Percentiles rank a stretch among this genome's conserved stretches.
phyloP scores from a whole-genome alignment of 2,113 vertebrate species.

The Oreochromis spilurus region DNA sequence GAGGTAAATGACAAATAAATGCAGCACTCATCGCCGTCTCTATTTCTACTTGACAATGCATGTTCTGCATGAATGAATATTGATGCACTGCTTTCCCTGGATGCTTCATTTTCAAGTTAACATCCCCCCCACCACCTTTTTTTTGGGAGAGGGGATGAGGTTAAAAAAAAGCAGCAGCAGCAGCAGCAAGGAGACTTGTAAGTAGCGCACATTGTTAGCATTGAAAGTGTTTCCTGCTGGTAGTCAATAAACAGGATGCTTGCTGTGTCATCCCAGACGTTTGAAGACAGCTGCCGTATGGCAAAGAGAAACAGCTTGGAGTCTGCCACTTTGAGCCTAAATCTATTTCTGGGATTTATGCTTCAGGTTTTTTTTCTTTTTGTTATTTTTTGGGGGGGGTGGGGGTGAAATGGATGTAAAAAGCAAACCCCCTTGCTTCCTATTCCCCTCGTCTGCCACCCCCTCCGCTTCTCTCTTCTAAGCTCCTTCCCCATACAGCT shows the following conservation, averaged over 20 bases:
- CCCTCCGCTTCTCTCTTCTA: background rate
- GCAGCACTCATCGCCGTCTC: slow-evolving; percentile 58
- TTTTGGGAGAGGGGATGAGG: slow-evolving; percentile 4
- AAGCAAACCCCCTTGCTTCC: background rate
- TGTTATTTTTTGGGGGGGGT: background rate
- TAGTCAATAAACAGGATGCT: slow-evolving; percentile 71
- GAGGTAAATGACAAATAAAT: slow-evolving; percentile 74
- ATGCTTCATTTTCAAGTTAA: slow-evolving; percentile 41
- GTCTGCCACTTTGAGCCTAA: slow-evolving; percentile 57
- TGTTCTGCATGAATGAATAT: slow-evolving; percentile 70
- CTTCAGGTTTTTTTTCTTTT: slow-evolving; percentile 8
- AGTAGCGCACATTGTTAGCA: slow-evolving; percentile 65
- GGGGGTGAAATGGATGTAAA: slow-evolving; percentile 21
- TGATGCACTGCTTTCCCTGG: slow-evolving; percentile 59
- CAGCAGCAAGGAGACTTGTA: slow-evolving; percentile 58
- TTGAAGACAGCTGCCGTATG: slow-evolving; percentile 67
- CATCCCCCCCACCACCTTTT: background rate
- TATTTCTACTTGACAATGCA: slow-evolving; percentile 63
- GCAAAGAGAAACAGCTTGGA: slow-evolving; percentile 64
- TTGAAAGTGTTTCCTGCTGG: slow-evolving; percentile 64
- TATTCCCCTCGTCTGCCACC: background rate
- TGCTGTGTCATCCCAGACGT: slow-evolving; percentile 72
- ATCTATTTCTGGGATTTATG: slow-evolving; percentile 66
- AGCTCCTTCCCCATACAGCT: slow-evolving; percentile 24
- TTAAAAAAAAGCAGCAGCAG: background rate